These are phyloP conservation scores for Clivina fossor DNA, from an alignment of 2,888 invertebrate species.

Conservation along the genomic window DNA sequence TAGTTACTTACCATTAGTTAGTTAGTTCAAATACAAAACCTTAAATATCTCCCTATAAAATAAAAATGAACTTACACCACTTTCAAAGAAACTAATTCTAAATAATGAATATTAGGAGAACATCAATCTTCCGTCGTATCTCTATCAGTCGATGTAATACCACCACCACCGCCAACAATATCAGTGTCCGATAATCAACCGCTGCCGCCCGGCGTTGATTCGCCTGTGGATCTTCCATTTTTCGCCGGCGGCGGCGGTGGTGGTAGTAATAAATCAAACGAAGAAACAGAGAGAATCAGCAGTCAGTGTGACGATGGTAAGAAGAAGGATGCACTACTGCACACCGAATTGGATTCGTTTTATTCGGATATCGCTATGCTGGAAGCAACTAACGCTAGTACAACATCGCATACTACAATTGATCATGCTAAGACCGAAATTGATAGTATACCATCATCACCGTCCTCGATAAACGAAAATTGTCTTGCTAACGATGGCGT, in stretches of 20 bases:
- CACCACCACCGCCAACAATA: constrained; percentile 39
- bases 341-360: constrained; percentile 61
- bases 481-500: constrained; percentile 43
- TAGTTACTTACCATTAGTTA: too few relatives aligned
- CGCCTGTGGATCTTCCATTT: constrained; percentile 52
- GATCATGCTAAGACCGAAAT: constrained; percentile 15
- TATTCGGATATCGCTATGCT: constrained; percentile 63
- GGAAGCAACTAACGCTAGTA: constrained; percentile 52
- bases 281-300: too few relatives aligned
- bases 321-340: too few relatives aligned
- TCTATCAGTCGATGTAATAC: constrained; percentile 26
- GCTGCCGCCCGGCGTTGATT: constrained; percentile 59
- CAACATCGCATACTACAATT: constrained; percentile 34
- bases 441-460: constrained; percentile 17
- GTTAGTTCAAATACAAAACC: not conserved
- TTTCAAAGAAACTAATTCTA: not conserved
- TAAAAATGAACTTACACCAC: too few relatives aligned
- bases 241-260: constrained; percentile 45
- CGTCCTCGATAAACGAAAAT: constrained; percentile 37
- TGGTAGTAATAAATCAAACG: too few relatives aligned
- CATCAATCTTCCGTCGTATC: too few relatives aligned
- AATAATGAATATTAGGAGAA: not conserved
- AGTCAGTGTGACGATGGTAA: too few relatives aligned
- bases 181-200: constrained; percentile 49
- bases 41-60: too few relatives aligned